These are phyloP conservation scores for Dromaius novaehollandiae DNA, from an alignment of 2,113 vertebrate genomes.

Conservation along the genomic window DNA sequence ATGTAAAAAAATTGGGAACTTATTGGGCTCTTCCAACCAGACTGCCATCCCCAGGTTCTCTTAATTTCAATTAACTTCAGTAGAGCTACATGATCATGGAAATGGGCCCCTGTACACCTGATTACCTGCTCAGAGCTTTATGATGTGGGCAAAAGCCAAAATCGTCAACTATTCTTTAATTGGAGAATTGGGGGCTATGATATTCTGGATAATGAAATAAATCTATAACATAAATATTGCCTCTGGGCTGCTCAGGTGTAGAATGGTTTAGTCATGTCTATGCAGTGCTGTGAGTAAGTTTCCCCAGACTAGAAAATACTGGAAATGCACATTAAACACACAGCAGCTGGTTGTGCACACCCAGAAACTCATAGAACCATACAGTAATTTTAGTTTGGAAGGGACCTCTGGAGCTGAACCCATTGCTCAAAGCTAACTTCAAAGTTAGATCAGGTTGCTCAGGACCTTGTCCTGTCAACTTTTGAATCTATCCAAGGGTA, in stretches of 20 bases:
- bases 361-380: neutral
- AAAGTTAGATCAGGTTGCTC: neutral
- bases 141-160: neutral
- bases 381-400: neutral
- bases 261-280: neutral
- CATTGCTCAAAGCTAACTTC: neutral
- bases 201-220: neutral
- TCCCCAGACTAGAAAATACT: neutral
- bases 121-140: neutral
- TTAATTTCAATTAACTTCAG: neutral
- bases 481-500: neutral
- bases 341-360: neutral
- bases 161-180: neutral
- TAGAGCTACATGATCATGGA: neutral
- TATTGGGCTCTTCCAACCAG: neutral
- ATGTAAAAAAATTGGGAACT: neutral
- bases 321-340: neutral
- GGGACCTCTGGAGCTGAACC: neutral
- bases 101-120: rapidly evolving
- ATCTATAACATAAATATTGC: neutral
- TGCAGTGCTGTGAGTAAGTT: neutral
- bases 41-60: neutral
- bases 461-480: neutral
- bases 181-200: neutral
- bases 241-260: neutral